Evolutionary conservation across 1,140 invertebrate genomes (phyloP), one percentile per base, ranked within the genome.

Genomic region (Drosophila kanapiae): DNA sequence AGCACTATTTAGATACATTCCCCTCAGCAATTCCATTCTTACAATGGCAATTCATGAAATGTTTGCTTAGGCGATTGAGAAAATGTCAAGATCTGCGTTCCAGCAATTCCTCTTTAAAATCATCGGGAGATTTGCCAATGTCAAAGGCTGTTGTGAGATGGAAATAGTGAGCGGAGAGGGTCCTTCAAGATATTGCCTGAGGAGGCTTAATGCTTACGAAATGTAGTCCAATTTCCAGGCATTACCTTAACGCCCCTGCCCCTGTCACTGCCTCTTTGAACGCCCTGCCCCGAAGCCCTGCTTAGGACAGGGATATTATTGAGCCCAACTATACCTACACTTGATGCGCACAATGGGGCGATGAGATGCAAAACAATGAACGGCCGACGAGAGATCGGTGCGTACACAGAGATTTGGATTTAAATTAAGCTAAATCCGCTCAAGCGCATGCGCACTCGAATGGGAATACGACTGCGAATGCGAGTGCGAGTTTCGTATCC

Each of bases 401-500:
- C 67, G 61, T 40, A 65, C 75, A 77, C 82, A 85, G 51, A 90
- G 84, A 90, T 88, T 88, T 88, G 84, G 84, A 88, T 88, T 88
- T 88, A 88, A 88, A 88, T 88, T 88, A 88, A 88, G 85, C 84
- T 90, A 88, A 88, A 88, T 84, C 84, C 85, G 80, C 84, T 87
- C 80, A 88, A 78, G 84, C 76, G 72, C 67, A 75, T 54, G 60
- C 72, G 69, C 38, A 38, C 53, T 38, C 65, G 58, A 56, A 75
- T 42, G 37, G 43, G 37, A 48, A 29, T 61, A 53, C 40, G 47
- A 54, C 31, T 54, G 48, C 69, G 48, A 58, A 42, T 59, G 56
- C 37, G 45, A 51, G 60, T 64, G 45, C 23, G 48, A 56, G 60
- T 75, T 51, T 69, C 43, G 43, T 62, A 70, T 77, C 62, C 61